Evolutionary conservation across 2,797 vertebrate genomes (phyloP), one percentile per base, ranked within the genome.

Genomic region (Esox masquinongy): DNA sequence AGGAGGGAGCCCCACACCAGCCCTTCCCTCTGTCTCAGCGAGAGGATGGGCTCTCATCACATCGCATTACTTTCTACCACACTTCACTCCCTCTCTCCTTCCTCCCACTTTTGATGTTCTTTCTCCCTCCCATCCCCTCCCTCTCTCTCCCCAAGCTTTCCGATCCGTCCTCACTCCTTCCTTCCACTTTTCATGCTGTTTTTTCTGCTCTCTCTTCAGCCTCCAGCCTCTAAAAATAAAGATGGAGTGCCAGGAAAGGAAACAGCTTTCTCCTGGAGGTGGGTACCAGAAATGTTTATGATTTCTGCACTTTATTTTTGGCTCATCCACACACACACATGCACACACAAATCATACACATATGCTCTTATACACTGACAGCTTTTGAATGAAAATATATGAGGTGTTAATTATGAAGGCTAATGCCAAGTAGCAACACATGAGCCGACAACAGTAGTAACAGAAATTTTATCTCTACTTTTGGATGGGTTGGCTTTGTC

Each of bases 221-320:
- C 87, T 86, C 86, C 84, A 90, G 84, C 77, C 87, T 88, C 89
- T 91, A 91, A 91, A 91, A 92, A 90, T 90, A 91, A 89, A 86
- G 82, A 87, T n/a, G 79, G 80, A 88, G 84, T 83, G 81, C 79
- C 81, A 78, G 84, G 83, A 82, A 75, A 84, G 74, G 80, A 73
- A 79, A 71, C 80, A 59, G 71, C 51, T 12, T 72, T 84, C 84
- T 88, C 74, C 84, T 83, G 82, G 83, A 88, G 85, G 85, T 88
- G 88, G 50, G 51, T 61, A 36, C 31, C 31, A 72, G n/a, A 36
- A 43, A 39, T 59, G 53, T 61, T 24, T 51, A 9, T 22, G 15
- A 19, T 66, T 64, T 70, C 26, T 47, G 34, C n/a, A 73, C 29
- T 84, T 73, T 82, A 88, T 77, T 70, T 79, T 79, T 82, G 79